These are phyloP conservation scores for Heloderma charlesbogerti DNA, from an alignment of 2,113 vertebrate species.

Conservation along the genomic window DNA sequence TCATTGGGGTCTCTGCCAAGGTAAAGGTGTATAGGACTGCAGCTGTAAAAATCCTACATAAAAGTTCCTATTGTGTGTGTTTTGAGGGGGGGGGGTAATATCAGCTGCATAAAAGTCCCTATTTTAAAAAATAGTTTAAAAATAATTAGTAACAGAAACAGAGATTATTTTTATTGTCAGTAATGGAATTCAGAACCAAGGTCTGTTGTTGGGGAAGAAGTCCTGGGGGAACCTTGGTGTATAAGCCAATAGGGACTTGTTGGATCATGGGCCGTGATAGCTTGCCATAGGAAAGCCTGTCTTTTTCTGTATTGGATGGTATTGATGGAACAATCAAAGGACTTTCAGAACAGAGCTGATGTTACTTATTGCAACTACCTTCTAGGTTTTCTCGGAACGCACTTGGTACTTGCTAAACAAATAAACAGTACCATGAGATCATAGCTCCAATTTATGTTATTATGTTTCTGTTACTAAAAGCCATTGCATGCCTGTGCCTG, in stretches of 20 bases:
- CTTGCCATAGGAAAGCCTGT: background rate
- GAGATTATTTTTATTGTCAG: background rate
- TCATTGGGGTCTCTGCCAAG: background rate
- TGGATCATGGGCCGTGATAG: background rate
- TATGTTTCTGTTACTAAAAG: background rate
- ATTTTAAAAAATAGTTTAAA: too few relatives aligned
- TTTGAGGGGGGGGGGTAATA: too few relatives aligned
- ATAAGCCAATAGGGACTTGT: background rate
- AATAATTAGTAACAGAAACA: background rate
- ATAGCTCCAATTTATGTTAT: background rate
- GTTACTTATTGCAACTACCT: background rate
- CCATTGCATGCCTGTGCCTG: background rate
- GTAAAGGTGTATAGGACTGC: background rate
- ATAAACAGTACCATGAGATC: background rate
- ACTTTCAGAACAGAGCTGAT: background rate
- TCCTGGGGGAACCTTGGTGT: background rate
- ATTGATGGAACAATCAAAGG: background rate
- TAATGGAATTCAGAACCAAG: background rate
- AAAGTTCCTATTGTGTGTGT: background rate
- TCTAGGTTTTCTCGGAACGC: background rate
- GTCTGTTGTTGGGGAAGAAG: background rate
- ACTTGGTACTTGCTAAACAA: background rate
- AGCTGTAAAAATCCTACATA: background rate
- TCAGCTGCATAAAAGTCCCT: too few relatives aligned
- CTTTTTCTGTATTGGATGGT: background rate